phyloP scores from a whole-genome alignment of 92 coral and sea anemone genomes.

The Meandrina meandrites region DNA sequence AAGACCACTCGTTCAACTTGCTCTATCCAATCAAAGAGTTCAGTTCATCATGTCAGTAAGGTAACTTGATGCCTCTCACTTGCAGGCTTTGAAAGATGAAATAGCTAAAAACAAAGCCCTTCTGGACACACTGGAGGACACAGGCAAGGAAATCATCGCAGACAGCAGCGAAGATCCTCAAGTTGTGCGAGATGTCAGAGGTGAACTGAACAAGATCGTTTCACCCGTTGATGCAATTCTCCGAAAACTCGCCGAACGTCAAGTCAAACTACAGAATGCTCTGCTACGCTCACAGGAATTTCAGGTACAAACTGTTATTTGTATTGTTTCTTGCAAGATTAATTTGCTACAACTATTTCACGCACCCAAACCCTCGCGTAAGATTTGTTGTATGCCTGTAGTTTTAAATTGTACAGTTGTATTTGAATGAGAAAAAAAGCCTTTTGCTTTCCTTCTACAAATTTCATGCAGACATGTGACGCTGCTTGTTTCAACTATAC shows the following conservation, averaged over 20 bases:
- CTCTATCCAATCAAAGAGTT: not conserved
- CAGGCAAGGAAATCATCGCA: slow-evolving; percentile 84
- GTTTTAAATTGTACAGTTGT: not conserved
- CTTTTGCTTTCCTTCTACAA: no score
- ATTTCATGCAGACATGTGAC: not conserved
- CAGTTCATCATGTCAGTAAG: not conserved
- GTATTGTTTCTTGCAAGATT: not conserved
- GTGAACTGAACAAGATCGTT: slow-evolving; percentile 84
- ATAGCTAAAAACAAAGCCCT: slow-evolving; percentile 73
- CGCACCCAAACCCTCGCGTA: not conserved
- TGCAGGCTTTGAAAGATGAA: slow-evolving; percentile 82
- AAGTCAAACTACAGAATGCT: slow-evolving; percentile 90
- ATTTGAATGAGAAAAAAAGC: no score
- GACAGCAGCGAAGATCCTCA: slow-evolving; percentile 85
- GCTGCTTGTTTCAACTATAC: not conserved
- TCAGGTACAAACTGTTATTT: slow-evolving; percentile 53
- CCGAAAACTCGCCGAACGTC: slow-evolving; percentile 91
- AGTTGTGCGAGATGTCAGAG: slow-evolving; percentile 92
- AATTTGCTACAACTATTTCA: no score
- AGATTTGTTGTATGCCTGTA: no score
- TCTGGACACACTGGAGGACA: slow-evolving; percentile 80
- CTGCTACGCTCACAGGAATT: slow-evolving; percentile 92
- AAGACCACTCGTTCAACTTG: not conserved
- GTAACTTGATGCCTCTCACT: not conserved
- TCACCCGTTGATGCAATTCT: slow-evolving; percentile 84